phyloP scores from a whole-genome alignment of 2,113 vertebrate genomes.

The Cebus imitator region DNA sequence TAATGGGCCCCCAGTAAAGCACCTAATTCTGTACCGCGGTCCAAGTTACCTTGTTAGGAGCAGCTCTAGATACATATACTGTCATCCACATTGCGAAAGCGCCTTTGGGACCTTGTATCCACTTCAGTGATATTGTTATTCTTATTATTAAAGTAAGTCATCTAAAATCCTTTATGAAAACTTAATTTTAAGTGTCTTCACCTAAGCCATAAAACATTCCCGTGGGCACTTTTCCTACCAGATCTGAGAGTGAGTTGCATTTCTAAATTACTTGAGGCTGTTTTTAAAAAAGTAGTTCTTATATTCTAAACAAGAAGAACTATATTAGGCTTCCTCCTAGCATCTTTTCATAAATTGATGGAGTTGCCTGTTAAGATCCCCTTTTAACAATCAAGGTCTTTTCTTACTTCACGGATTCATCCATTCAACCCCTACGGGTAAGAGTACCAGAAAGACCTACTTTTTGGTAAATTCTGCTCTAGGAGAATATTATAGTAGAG shows the following conservation, averaged over 20 bases:
- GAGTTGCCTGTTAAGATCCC: not conserved
- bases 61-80: not conserved
- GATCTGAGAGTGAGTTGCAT: not conserved
- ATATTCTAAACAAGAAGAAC: not conserved
- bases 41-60: constrained; percentile 54
- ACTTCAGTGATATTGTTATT: not conserved
- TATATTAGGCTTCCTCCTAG: not conserved
- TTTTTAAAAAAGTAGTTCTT: not conserved
- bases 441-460: not conserved
- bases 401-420: not conserved
- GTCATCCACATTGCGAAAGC: not conserved
- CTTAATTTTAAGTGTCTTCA: not conserved
- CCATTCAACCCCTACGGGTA: not conserved
- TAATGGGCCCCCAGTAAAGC: constrained; percentile 72
- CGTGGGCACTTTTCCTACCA: not conserved
- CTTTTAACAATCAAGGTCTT: not conserved
- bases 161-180: constrained; percentile 29
- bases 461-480: not conserved
- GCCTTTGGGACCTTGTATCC: not conserved
- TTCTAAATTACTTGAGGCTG: not conserved
- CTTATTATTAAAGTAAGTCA: not conserved
- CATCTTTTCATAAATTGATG: not conserved
- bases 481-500: not conserved
- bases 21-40: constrained; percentile 38
- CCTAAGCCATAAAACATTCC: not conserved